Evolutionary conservation across 2,888 invertebrate species (phyloP).

Genomic region (Callyntrura guangdongensis): DNA sequence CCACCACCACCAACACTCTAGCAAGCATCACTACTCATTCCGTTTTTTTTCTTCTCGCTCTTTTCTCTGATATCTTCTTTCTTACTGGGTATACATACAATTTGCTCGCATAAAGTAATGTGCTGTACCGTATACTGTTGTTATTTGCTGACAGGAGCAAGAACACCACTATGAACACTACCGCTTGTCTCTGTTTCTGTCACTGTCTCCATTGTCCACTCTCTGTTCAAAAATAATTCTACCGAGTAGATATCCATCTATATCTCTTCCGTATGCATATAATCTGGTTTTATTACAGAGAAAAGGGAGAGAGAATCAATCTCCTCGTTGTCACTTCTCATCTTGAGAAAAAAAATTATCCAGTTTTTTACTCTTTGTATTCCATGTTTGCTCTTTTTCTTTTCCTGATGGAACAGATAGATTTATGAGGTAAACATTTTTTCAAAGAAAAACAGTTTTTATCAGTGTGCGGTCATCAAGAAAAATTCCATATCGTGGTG

Average conservation of each 20-base stretch:
- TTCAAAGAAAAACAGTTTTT: conserved; percentile 18
- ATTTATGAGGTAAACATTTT: background rate
- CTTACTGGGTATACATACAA: conserved; percentile 15
- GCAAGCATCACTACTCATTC: conserved; percentile 47
- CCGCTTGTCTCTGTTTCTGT: conserved; percentile 19
- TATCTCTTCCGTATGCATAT: background rate
- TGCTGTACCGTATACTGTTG: conserved; percentile 51
- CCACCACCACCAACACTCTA: conserved; percentile 34
- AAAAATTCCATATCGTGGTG: conserved; percentile 26
- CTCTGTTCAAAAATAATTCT: background rate
- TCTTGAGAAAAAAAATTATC: background rate
- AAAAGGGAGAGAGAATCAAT: conserved; percentile 16
- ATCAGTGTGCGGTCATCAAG: conserved; percentile 31
- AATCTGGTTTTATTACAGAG: conserved; percentile 6
- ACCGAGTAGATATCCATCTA: background rate
- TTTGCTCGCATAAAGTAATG: conserved; percentile 8
- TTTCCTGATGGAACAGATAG: too few relatives aligned
- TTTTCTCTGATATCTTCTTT: background rate
- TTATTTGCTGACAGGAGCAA: background rate
- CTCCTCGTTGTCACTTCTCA: background rate
- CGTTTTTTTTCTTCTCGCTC: conserved; percentile 43
- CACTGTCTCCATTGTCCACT: conserved; percentile 17
- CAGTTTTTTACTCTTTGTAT: background rate
- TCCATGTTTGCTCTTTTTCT: too few relatives aligned
- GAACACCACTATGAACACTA: background rate